Base-by-base conservation (phyloP, 2,113 vertebrate species). In the Salvator merianae region DNA sequence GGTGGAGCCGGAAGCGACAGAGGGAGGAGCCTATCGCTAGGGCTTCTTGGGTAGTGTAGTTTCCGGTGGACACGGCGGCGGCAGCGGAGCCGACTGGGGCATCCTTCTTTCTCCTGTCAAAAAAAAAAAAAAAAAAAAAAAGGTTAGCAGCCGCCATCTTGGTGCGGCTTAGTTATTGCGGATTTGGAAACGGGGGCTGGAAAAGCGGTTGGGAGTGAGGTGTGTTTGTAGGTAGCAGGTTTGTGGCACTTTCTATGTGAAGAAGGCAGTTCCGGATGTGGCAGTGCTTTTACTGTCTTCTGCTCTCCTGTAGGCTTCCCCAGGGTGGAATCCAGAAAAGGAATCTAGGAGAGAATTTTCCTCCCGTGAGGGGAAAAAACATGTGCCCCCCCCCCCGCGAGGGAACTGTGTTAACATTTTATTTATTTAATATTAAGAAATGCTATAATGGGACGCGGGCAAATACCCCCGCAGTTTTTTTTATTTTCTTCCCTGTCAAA, bases 1-100 rank as follows among this genome's bases (percentile, higher is more conserved):
- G 43, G 69, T 0, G 0, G 4, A 4, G 0, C 0, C 3, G n/a
- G 16, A n/a, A 30, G 13, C 10, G 24, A 9, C 8, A 40, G 24
- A 14, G n/a, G 8, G 8, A 38, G 24, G 69, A 22, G 16, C 9
- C 38, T 12, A 12, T 0, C 0, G 0, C 59, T 28, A 18, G 7
- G 2, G 50, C 4, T 0, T 62, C 38, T n/a, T 69, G 90, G 63
- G 89, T 87, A 43, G 0, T 87, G 89, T 84, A 89, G 91, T 84
- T 74, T 4, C 22, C 50, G 16, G 5, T 0, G 14, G 43, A 79
- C 40, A 1, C 28, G 16, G 16, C 1, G 1, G 5, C 2, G 55
- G 55, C 16, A 59, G 18, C 55, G 55, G 14, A 59, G 55, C 20
- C 14, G 55, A 16, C 55, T 4, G 55, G 14, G 18, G 55, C 2